Conservation (phyloP, 1,140 invertebrate species). For the Mactra quadrangularis region DNA sequence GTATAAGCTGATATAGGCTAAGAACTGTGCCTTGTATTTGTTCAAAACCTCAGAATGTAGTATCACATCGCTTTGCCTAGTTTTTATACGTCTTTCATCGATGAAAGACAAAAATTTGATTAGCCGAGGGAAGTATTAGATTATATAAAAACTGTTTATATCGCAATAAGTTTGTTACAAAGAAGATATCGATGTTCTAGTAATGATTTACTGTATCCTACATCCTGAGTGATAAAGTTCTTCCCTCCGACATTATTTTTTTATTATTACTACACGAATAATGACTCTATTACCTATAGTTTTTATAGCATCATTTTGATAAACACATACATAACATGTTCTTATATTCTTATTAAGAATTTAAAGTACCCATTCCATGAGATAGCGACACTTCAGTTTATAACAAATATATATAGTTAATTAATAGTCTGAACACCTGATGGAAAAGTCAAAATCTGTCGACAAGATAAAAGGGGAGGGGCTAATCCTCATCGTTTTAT, state of each 20-base stretch:
- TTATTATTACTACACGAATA: constrained; percentile 6
- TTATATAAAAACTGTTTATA: constrained; percentile 29
- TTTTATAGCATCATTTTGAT: constrained; percentile 26
- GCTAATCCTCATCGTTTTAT: no score
- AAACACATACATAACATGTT: constrained; percentile 23
- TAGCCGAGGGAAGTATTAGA: not conserved
- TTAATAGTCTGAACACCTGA: constrained; percentile 36
- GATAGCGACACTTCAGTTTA: constrained; percentile 22
- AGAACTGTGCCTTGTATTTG: no score
- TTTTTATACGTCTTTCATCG: not conserved
- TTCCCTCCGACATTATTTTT: not conserved
- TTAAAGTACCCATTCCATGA: not conserved
- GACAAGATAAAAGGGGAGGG: no score
- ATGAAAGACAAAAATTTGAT: no score
- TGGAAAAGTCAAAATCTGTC: not conserved
- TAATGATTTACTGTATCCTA: constrained; percentile 43
- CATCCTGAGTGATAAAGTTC: not conserved
- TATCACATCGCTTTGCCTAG: not conserved
- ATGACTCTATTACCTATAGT: constrained; percentile 34
- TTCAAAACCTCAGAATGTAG: no score
- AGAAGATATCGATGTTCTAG: constrained; percentile 2
- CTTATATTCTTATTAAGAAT: constrained; percentile 28
- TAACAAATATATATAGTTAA: constrained; percentile 12
- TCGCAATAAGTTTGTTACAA: constrained; percentile 30
- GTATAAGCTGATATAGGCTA: no score